Evolutionary conservation across 2,113 vertebrate genomes (phyloP).

Genomic region (Tyrannus savana): DNA sequence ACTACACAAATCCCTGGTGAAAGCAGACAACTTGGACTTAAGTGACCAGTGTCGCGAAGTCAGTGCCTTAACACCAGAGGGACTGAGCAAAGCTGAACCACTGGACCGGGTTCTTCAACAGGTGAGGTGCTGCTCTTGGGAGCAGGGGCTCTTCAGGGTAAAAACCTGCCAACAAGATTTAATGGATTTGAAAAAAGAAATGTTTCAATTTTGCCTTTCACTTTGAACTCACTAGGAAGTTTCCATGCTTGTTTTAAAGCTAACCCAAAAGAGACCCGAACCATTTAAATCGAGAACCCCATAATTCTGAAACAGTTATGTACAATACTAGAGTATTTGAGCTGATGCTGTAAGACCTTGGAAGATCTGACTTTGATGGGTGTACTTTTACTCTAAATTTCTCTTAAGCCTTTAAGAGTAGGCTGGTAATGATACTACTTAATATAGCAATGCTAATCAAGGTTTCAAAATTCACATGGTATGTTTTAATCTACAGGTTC

Average conservation of each 20-base stretch:
- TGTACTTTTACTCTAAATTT: neutral
- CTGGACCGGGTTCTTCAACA: slow-evolving; percentile 90
- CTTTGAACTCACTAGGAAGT: neutral
- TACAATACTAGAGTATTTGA: neutral
- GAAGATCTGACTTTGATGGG: neutral
- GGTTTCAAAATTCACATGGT: neutral
- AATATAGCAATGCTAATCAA: neutral
- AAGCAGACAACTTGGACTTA: slow-evolving; percentile 88
- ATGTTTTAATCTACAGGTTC: neutral
- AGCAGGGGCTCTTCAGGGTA: neutral
- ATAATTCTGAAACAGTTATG: neutral
- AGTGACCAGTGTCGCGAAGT: slow-evolving; percentile 88
- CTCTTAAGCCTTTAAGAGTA: neutral
- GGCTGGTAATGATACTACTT: neutral
- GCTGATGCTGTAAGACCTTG: neutral
- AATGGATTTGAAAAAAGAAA: neutral
- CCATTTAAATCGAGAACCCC: neutral
- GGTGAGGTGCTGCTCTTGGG: slow-evolving; percentile 75
- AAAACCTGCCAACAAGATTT: neutral
- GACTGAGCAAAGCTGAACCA: slow-evolving; percentile 85
- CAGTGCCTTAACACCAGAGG: slow-evolving; percentile 85
- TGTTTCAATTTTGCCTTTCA: neutral
- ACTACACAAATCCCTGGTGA: slow-evolving; percentile 88
- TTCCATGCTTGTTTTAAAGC: neutral
- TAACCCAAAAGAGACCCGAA: neutral